Evolutionary conservation across 2,113 vertebrate genomes (phyloP), one percentile per base, ranked within the genome.

Genomic region (Tychaedon coryphoeus): DNA sequence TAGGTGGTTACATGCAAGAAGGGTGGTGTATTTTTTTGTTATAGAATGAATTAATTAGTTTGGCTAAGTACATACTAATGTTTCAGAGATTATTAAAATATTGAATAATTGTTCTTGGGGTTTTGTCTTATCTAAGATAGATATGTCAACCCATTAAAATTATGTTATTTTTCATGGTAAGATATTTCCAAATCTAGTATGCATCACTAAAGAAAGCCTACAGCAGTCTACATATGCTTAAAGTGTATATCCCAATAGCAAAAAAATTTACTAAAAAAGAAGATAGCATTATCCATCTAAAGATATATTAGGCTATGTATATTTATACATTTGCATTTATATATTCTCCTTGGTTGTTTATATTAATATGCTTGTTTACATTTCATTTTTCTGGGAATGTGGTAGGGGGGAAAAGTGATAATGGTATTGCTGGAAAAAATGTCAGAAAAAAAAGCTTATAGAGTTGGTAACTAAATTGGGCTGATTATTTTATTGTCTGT

Each of bases 91-190:
- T 66, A 28, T 53, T 66, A 31, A 19, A 83, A 10, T n/a, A 62
- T 29, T 73, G 71, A 48, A 43, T 92, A 86, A 88, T 89, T 67
- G 13, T 80, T 85, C 18, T 82, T 83, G 24, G 31, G 25, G 10
- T 88, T 93, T 72, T 88, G 15, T 93, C 60, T 92, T 64, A 85
- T 14, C 40, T 85, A 61, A 96, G 89, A 71, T 51, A 96, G 79
- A 79, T 14, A 20, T 65, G 53, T 72, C 60, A 45, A 79, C 26
- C 71, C 65, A 93, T 61, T 69, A 36, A 91, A 96, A 79, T 26
- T 50, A 58, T 69, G 65, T 28, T 54, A 53, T 28, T 90, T 70
- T 93, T 36, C 48, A 73, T 51, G 79, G 38, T 75, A 80, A 95
- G 42, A 58, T 67, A 73, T 56, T 88, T 77, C 42, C 22, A 94